A percentile compares a stretch with the other conserved stretches of the same genome.
These are phyloP conservation scores for Mnemiopsis leidyi DNA, from an alignment of 37 sponge, comb jelly and placozoan species.

Conservation along the genomic window DNA sequence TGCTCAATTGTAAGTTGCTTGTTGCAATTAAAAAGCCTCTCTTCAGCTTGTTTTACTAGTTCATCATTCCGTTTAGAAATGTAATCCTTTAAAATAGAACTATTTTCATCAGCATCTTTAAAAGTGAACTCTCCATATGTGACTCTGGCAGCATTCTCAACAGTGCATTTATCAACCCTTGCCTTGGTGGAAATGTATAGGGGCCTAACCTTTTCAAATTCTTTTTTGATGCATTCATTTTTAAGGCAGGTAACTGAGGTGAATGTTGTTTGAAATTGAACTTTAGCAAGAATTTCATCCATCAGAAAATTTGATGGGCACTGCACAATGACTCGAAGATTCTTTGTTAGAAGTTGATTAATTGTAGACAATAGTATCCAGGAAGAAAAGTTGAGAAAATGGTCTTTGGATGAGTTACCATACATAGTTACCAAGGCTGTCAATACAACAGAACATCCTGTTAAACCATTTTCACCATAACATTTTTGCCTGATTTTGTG, in stretches of 20 bases:
- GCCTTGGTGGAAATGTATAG: not conserved
- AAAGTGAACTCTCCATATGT: not conserved
- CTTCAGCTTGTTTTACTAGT: conserved; percentile 13
- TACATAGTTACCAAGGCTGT: not conserved
- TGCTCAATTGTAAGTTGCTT: not conserved
- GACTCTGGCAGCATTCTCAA: not conserved
- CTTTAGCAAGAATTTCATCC: not conserved
- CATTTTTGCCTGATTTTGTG: not conserved
- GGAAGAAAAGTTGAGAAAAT: not conserved
- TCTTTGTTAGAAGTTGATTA: not conserved
- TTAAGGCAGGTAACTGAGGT: not conserved
- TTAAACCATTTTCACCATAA: not conserved
- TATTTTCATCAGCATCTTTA: not conserved
- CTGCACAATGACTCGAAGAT: not conserved
- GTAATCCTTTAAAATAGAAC: not conserved
- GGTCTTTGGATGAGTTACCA: not conserved
- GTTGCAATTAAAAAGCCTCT: not conserved
- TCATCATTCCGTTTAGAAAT: not conserved
- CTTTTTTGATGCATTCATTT: not conserved
- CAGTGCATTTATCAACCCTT: not conserved
- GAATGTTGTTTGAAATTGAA: not conserved
- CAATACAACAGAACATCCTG: not conserved
- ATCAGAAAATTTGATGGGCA: not conserved
- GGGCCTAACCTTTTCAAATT: not conserved
- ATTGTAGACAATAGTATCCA: not conserved